Evolutionary conservation across 1,140 invertebrate species (phyloP), one percentile per base, ranked within the genome.

Genomic region (Gryllus bimaculatus): DNA sequence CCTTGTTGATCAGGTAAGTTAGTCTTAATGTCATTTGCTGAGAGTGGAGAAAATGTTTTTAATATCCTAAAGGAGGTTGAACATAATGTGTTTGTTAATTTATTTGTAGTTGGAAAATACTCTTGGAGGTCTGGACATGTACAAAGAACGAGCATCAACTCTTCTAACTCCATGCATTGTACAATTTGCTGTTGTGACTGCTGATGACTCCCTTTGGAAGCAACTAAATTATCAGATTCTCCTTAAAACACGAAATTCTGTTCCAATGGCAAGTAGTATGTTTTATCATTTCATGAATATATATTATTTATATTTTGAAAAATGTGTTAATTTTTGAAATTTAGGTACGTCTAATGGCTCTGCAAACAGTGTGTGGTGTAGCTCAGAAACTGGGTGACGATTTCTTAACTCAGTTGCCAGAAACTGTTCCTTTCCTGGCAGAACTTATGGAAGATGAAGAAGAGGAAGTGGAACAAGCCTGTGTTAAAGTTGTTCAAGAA

Each of bases 121-220:
- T 0, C 82, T 94, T 47, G 91, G 90, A 48, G 90, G 88, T n/a
- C 88, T 88, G 81, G 88, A 88, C 21, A 83, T 82, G 48, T 91
- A 92, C 83, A 87, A 91, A 80, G 84, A 86, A 2, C 87, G 93
- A 74, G 88, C 92, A 0, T 87, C 85, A 48, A 86, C 91, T 21
- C 84, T 92, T 13, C 85, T 97, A 6, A 91, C 91, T 15, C 93
- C 93, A 0, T 95, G 94, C 83, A 89, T 97, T 77, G 91, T 92
- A 13, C 91, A 95, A 80, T 92, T 98, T 81, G 92, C 93, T 15
- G 90, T 92, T n/a, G 92, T 93, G 0, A 90, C 90, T 18, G 90
- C 90, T 8, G 96, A 97, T 83, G 95, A 97, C 84, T 90, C 92
- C 0, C 84, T 95, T 7, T 97, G 96, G 91, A 96, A 96, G 84